These are phyloP conservation scores for Ophthalmolycus amberensis DNA, from an alignment of 2,113 vertebrate species.

Conservation along the genomic window DNA sequence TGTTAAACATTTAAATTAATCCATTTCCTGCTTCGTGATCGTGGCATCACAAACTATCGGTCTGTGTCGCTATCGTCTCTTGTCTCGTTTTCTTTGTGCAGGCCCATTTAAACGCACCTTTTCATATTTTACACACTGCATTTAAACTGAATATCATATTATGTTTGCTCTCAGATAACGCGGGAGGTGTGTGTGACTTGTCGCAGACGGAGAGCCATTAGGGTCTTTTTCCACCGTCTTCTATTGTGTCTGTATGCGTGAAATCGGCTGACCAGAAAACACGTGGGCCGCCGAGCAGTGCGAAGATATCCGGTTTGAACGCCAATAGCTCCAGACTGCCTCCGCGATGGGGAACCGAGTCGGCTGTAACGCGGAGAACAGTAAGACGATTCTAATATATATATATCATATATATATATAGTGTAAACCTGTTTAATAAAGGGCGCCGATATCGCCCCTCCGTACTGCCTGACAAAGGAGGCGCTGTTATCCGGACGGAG, in stretches of 20 bases:
- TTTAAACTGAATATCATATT: background rate
- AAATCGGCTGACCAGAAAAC: slow-evolving; percentile 62
- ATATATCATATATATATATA: background rate
- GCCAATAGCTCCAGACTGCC: slow-evolving; percentile 5
- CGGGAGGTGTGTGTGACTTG: background rate
- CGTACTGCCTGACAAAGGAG: slow-evolving; percentile 18
- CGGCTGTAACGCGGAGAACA: background rate
- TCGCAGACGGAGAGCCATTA: background rate
- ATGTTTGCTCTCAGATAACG: background rate
- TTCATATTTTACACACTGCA: background rate
- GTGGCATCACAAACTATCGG: background rate
- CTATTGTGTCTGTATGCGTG: slow-evolving; percentile 74
- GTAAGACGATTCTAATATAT: slow-evolving; percentile 29
- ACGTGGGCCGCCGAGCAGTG: slow-evolving; percentile 74
- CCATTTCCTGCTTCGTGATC: background rate
- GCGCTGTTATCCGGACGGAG: slow-evolving; percentile 1
- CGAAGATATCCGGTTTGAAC: slow-evolving; percentile 72
- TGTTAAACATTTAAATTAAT: background rate
- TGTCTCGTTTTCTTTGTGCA: slow-evolving; percentile 2
- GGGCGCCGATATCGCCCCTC: background rate
- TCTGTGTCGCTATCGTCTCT: background rate
- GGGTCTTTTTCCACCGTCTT: slow-evolving; percentile 60
- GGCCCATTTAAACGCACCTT: background rate
- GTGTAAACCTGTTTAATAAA: background rate
- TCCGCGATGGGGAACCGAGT: slow-evolving; percentile 33